phyloP scores from a whole-genome alignment of 2,888 invertebrate genomes.

The Eupithecia subfuscata region DNA sequence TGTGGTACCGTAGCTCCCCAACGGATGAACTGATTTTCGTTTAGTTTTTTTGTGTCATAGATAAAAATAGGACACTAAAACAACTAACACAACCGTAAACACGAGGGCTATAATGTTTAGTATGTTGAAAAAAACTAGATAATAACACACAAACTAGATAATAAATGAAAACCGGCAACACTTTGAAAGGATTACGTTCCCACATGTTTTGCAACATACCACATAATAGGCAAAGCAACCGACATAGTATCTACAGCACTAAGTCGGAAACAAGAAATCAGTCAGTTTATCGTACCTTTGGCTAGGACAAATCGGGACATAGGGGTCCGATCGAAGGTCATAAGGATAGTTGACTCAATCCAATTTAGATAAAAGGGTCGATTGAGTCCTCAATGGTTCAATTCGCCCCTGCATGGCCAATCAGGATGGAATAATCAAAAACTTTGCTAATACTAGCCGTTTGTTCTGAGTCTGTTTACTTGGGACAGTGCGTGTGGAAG shows the following conservation, averaged over 20 bases:
- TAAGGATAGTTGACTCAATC: slow-evolving; percentile 40
- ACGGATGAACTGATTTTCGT: too few relatives aligned
- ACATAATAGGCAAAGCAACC: neutral
- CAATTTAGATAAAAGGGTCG: slow-evolving; percentile 47
- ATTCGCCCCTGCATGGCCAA: slow-evolving; percentile 37
- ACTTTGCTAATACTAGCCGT: slow-evolving; percentile 31
- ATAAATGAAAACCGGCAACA: neutral
- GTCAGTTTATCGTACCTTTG: slow-evolving; percentile 17
- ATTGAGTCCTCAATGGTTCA: slow-evolving; percentile 39
- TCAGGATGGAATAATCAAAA: slow-evolving; percentile 36
- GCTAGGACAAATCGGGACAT: slow-evolving; percentile 28
- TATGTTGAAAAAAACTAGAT: too few relatives aligned
- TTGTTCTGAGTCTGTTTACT: slow-evolving; percentile 30
- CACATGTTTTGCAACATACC: neutral
- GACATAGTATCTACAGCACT: neutral
- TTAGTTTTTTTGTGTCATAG: too few relatives aligned
- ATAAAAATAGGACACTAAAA: too few relatives aligned
- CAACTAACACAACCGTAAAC: too few relatives aligned
- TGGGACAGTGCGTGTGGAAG: slow-evolving; percentile 10
- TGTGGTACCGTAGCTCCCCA: too few relatives aligned
- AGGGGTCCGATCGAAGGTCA: slow-evolving; percentile 35
- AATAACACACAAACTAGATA: neutral
- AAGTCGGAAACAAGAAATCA: neutral
- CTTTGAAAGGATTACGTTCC: neutral
- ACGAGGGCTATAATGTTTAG: neutral